These are phyloP conservation scores for Trachemys scripta DNA, from an alignment of 2,113 vertebrate genomes.

Conservation along the genomic window DNA sequence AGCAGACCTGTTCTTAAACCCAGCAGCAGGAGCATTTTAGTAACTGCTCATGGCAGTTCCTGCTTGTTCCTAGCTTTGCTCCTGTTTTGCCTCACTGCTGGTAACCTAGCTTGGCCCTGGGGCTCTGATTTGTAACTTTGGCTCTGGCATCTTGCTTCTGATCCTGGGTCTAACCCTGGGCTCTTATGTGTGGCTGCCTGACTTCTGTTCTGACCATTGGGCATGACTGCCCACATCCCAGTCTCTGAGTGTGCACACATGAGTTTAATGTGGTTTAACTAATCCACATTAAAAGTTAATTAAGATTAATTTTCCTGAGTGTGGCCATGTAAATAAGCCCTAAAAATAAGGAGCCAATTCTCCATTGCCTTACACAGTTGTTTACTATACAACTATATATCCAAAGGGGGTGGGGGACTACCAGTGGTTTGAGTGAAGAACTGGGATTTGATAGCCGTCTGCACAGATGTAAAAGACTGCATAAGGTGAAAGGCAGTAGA, in stretches of 20 bases:
- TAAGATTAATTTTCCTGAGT: not conserved
- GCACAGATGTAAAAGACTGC: conserved; percentile 22
- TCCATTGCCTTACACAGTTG: not conserved
- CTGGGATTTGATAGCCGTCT: not conserved
- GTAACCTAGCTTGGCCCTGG: not conserved
- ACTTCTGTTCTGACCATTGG: not conserved
- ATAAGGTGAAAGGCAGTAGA: not conserved
- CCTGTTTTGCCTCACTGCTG: not conserved
- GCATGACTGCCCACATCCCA: not conserved
- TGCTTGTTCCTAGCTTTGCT: not conserved
- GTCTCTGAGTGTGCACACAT: not conserved
- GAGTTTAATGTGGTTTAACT: not conserved
- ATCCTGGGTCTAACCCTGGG: not conserved
- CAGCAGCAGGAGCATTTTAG: not conserved
- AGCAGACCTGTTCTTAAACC: not conserved
- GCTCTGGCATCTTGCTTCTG: not conserved
- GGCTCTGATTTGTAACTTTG: no score
- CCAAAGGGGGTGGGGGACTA: not conserved
- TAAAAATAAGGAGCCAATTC: not conserved
- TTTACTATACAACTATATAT: not conserved
- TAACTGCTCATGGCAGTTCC: not conserved
- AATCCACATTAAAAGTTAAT: not conserved
- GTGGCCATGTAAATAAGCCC: not conserved
- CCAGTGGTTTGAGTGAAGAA: not conserved
- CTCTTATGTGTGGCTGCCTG: not conserved